Evolutionary conservation across 2,113 vertebrate species (phyloP).

Genomic region (Chelonoidis abingdonii): DNA sequence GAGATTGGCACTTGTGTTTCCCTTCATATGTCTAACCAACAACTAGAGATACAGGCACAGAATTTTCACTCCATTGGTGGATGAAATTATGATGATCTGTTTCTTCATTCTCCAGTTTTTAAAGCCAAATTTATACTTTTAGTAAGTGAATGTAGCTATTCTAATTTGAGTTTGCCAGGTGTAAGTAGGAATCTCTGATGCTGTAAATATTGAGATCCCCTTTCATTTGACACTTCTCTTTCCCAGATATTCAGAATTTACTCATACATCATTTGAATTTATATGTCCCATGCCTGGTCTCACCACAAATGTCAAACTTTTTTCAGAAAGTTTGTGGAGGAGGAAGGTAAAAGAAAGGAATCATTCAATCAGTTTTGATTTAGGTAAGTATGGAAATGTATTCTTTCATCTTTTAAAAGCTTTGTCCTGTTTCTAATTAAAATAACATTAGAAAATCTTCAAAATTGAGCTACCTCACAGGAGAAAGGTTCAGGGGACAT

Average conservation of each 20-base stretch:
- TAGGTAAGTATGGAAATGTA: neutral
- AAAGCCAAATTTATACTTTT: neutral
- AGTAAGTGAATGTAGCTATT: neutral
- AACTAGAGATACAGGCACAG: neutral
- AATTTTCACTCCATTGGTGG: neutral
- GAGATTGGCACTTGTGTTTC: neutral
- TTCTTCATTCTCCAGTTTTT: neutral
- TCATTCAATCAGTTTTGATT: conserved; percentile 8
- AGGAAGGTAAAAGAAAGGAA: neutral
- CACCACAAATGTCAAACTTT: neutral
- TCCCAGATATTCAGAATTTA: neutral
- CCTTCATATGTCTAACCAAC: neutral
- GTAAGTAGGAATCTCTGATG: neutral
- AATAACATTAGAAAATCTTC: neutral
- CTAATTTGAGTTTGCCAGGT: neutral
- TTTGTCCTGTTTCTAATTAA: neutral
- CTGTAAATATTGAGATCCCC: neutral
- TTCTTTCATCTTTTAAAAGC: neutral
- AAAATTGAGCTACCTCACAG: neutral
- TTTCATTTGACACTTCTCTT: conserved; percentile 18
- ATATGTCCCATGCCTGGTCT: neutral
- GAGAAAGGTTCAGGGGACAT: neutral
- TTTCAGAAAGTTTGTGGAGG: neutral
- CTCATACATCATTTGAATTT: neutral
- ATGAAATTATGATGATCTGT: neutral